These are phyloP conservation scores for Ciconia nigra DNA, from an alignment of 2,797 vertebrate genomes.

Conservation along the genomic window DNA sequence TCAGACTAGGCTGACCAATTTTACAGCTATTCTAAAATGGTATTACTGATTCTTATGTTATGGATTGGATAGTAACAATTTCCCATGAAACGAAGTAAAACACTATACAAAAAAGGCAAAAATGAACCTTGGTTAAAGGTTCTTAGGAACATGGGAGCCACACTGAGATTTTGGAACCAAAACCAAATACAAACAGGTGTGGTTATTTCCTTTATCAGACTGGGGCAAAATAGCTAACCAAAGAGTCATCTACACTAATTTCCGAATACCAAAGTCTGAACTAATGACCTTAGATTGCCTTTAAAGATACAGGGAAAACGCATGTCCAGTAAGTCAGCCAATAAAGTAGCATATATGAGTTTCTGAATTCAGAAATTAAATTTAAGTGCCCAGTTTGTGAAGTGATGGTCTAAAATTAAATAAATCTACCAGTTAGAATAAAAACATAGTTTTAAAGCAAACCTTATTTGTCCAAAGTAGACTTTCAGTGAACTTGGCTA, in stretches of 20 bases:
- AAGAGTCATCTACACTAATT: neutral
- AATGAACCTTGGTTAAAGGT: neutral
- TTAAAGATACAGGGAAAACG: neutral
- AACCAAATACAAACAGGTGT: neutral
- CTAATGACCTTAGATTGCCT: neutral
- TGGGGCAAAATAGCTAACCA: neutral
- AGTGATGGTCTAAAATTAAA: neutral
- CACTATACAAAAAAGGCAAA: neutral
- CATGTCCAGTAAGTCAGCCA: neutral
- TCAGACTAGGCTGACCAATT: neutral
- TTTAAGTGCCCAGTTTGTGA: neutral
- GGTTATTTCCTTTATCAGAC: neutral
- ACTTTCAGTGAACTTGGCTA: neutral
- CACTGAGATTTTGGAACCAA: neutral
- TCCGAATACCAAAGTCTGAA: neutral
- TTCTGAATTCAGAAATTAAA: neutral
- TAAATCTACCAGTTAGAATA: neutral
- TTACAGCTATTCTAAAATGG: neutral
- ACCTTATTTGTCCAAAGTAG: neutral
- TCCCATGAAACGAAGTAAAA: neutral
- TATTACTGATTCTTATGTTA: neutral
- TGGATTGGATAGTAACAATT: neutral
- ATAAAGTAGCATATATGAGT: neutral
- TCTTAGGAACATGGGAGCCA: neutral
- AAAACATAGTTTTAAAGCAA: neutral